These are phyloP conservation scores for Steromphala cineraria DNA, from an alignment of 2,888 invertebrate genomes.

Conservation along the genomic window DNA sequence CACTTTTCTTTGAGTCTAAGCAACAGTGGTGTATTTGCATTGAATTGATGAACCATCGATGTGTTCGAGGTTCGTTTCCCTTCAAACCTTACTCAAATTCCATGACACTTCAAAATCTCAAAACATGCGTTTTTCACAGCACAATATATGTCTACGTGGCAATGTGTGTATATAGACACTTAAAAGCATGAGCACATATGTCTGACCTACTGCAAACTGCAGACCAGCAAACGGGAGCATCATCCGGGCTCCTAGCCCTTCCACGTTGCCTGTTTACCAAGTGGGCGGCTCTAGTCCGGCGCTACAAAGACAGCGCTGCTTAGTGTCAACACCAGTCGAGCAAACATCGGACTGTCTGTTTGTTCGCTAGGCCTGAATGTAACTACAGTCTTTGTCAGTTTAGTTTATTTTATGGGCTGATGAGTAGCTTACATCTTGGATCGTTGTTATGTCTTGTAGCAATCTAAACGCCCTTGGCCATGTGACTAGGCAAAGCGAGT, in stretches of 20 bases:
- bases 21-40: too few species aligned
- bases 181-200: neutral
- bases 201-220: neutral
- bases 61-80: too few species aligned
- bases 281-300: neutral
- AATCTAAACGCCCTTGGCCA: neutral
- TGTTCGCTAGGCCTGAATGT: neutral
- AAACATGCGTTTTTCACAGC: conserved; percentile 1
- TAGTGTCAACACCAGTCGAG: neutral
- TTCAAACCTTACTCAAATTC: too few species aligned
- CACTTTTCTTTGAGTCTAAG: too few species aligned
- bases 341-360: neutral
- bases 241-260: neutral
- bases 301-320: neutral
- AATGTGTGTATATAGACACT: neutral
- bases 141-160: neutral
- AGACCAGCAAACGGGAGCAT: neutral
- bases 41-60: too few species aligned
- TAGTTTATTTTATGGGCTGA: conserved; percentile 15
- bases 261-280: neutral
- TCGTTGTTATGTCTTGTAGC: conserved; percentile 11
- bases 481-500: neutral
- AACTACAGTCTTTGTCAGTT: conserved; percentile 13
- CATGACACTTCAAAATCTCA: neutral
- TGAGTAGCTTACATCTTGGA: conserved; percentile 4